Evolutionary conservation across 1,140 invertebrate species (phyloP).

Genomic region (Oreohelix idahoensis): DNA sequence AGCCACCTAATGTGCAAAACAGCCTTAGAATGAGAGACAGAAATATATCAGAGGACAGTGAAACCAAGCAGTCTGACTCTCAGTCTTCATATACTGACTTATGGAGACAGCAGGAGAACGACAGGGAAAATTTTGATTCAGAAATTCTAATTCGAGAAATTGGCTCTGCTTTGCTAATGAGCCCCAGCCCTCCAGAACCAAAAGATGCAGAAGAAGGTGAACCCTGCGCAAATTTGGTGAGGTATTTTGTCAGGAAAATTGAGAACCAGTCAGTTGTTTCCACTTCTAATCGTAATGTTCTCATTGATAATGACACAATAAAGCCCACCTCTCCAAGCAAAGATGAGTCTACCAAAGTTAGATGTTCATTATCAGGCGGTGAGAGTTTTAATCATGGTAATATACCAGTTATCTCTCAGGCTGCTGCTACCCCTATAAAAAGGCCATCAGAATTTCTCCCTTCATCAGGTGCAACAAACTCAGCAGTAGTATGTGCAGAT

Average conservation of each 20-base stretch:
- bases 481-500: neutral
- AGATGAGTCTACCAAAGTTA: neutral
- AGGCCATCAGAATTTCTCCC: neutral
- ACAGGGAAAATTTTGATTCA: slow-evolving; percentile 48
- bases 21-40: neutral
- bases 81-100: neutral
- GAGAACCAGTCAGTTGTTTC: slow-evolving; percentile 48
- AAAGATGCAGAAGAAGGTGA: slow-evolving; percentile 41
- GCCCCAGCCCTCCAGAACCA: slow-evolving; percentile 51
- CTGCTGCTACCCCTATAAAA: neutral
- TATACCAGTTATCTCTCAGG: neutral
- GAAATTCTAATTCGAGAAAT: slow-evolving; percentile 62
- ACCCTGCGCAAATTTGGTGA: slow-evolving; percentile 51
- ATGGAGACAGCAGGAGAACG: neutral
- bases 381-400: neutral
- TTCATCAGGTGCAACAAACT: too few relatives aligned
- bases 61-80: neutral
- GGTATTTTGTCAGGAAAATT: slow-evolving; percentile 59
- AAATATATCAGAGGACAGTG: neutral
- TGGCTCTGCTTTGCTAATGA: slow-evolving; percentile 60
- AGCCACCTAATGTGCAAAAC: neutral
- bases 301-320: neutral
- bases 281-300: neutral
- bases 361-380: neutral
- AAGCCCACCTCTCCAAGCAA: neutral